Percentiles rank a stretch among this genome's conserved stretches.
phyloP scores from a whole-genome alignment of 1,140 invertebrate species.

The Drosophila nebulosa region DNA sequence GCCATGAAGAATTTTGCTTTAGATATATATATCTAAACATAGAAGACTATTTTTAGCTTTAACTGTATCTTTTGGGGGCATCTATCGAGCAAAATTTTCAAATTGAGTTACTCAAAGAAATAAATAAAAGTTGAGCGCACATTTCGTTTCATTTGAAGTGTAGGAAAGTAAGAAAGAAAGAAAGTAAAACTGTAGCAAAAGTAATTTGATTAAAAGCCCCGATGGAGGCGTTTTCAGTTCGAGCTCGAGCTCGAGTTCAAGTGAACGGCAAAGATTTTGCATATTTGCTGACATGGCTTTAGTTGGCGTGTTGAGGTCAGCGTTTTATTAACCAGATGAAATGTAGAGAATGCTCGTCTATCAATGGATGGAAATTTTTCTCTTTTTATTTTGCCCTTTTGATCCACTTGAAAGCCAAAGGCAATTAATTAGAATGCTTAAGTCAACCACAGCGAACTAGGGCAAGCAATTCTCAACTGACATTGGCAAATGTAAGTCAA shows the following conservation, averaged over 20 bases:
- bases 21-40: background rate
- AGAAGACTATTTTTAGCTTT: background rate
- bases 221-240: conserved; percentile 16
- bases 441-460: conserved; percentile 29
- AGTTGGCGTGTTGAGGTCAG: conserved; percentile 29
- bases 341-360: conserved; percentile 29
- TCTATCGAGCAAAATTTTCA: conserved; percentile 27
- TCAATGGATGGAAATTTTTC: conserved; percentile 33
- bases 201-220: conserved; percentile 75
- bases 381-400: conserved; percentile 1
- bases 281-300: conserved; percentile 73
- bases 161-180: background rate
- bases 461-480: conserved; percentile 29
- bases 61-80: background rate
- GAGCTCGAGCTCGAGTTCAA: background rate
- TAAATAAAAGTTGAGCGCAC: conserved; percentile 51
- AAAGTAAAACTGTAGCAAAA: conserved; percentile 32
- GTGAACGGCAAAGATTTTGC: conserved; percentile 41
- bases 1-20: background rate
- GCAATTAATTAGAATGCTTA: conserved; percentile 69
- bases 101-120: conserved; percentile 46
- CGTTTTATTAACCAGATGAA: conserved; percentile 40
- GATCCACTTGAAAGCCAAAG: conserved; percentile 26
- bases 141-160: conserved; percentile 37
- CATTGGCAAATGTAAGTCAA: conserved; percentile 47